Conservation (phyloP, 2,888 invertebrate species). For the Ophion obscuratus region DNA sequence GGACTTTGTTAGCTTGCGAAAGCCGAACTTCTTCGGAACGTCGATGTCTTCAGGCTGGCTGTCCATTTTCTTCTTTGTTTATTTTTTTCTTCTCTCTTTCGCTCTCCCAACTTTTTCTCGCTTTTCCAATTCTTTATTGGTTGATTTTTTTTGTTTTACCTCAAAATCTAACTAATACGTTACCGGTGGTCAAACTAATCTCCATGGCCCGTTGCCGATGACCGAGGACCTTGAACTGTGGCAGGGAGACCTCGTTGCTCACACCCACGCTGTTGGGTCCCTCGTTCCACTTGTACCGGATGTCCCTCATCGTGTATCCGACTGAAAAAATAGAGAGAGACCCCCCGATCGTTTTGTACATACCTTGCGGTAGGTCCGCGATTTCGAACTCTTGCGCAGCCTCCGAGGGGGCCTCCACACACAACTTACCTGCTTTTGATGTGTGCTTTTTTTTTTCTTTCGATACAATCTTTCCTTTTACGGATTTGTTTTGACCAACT, state of each 20-base stretch:
- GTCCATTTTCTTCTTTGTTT: neutral
- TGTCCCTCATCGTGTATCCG: conserved; percentile 99
- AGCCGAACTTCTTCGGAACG: no score
- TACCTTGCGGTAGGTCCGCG: conserved; percentile 80
- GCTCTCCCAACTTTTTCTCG: conserved; percentile 7
- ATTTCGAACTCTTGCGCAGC: conserved; percentile 76
- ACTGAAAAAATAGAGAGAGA: conserved; percentile 88
- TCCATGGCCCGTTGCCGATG: conserved; percentile 98
- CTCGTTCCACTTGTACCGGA: conserved; percentile 98
- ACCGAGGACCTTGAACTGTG: conserved; percentile 99
- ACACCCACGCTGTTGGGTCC: conserved; percentile 97
- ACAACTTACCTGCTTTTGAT: conserved; percentile 70
- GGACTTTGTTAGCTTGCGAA: no score
- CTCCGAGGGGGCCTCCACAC: conserved; percentile 80
- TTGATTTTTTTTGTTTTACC: conserved; percentile 53
- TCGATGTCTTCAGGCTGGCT: no score
- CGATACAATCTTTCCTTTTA: neutral
- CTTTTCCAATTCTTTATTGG: conserved; percentile 37
- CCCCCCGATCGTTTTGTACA: conserved; percentile 83
- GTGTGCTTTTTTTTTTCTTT: conserved; percentile 33
- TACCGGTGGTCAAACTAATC: conserved; percentile 98
- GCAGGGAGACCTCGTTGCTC: conserved; percentile 97
- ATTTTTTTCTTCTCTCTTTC: neutral
- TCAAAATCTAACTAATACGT: conserved; percentile 81
- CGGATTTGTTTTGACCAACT: conserved; percentile 20